Base-by-base conservation (phyloP, 2,888 invertebrate species). In the Latrodectus hesperus region DNA sequence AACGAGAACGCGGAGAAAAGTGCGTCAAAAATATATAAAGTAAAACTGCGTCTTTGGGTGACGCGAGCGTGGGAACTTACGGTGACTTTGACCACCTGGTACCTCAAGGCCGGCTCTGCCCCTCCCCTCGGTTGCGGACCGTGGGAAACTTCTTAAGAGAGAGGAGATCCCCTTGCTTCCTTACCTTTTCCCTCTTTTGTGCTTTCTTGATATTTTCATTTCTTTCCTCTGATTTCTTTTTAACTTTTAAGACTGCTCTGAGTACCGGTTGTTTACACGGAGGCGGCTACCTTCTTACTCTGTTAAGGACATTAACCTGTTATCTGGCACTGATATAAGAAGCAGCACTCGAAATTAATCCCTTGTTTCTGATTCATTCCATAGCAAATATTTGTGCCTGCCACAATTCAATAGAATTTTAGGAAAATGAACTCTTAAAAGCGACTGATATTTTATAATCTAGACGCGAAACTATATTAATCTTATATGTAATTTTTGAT, bases 51-150 rank as follows among this genome's bases (percentile, higher is more conserved):
- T 81, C 86, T 81, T 82, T 87, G 86, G 86, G 86, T 87, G 86
- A 87, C 81, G 81, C 67, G 76, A 87, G 81, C 86, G 86, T 87
- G 86, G 86, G 86, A 87, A 87, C 86, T 77, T 72, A 77, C 76
- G 76, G 81, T 87, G 86, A 87, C 86, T 87, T 88, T 88, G 87
- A 83, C 87, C 87, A 88, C 87, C 87, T 88, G 87, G 87, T 83
- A 88, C 86, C 81, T 83, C 51, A 79, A 76, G 79, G 76, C 77
- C 76, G 75, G 65, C 52, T 22, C 73, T 65, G 38, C 76, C 77
- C 73, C 79, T 72, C 60, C 76, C 52, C 71, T 55, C 79, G 12
- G 22, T 71, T 64, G 67, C 73, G 78, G 87, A 88, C 78, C 87
- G 87, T 88, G 87, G 82, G 87, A 88, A 88, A 77, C 75, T 82